Evolutionary conservation across 2,797 vertebrate genomes (phyloP), one percentile per base, ranked within the genome.

Genomic region (Tinamus major): DNA sequence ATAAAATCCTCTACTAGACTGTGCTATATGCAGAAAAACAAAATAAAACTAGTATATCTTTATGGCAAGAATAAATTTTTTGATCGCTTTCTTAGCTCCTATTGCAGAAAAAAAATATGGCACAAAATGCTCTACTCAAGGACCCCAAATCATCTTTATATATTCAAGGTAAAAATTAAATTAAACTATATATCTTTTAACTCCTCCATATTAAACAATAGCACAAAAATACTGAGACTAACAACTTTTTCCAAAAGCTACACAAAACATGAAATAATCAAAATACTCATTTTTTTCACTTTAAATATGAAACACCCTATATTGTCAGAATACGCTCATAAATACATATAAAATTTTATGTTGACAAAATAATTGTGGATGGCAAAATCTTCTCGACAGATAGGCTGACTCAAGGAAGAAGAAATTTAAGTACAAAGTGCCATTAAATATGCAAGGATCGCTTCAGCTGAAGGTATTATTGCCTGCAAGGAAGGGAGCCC

Each of bases 371-470:
- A 91, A 74, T 13, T 75, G 23, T 33, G 23, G 59, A 7, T 87
- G 53, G 44, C 71, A 78, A 94, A 93, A 46, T 17, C 64, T n/a
- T 85, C 51, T 49, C 6, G 69, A 16, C 17, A 87, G 64, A 42
- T 55, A 87, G 55, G 58, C 0, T 67, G n/a, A 65, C 10, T 68
- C 12, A 4, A 13, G 9, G 29, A 17, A 8, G 29, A 5, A 33
- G 31, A 55, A 58, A 92, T 78, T 88, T 79, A 85, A 56, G 92
- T 87, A 81, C 81, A 91, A 95, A 94, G 58, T 53, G 35, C 55
- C 83, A 87, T 94, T 88, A 87, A 94, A 89, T 70, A 95, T 59
- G 55, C 56, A 92, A 89, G 67, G 85, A 5, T 63, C 31, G 44
- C 58, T 85, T 83, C 46, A 42, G 27, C 55, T 79, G 84, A 85